phyloP scores from a whole-genome alignment of 2,888 invertebrate species.

The Timandra comae region DNA sequence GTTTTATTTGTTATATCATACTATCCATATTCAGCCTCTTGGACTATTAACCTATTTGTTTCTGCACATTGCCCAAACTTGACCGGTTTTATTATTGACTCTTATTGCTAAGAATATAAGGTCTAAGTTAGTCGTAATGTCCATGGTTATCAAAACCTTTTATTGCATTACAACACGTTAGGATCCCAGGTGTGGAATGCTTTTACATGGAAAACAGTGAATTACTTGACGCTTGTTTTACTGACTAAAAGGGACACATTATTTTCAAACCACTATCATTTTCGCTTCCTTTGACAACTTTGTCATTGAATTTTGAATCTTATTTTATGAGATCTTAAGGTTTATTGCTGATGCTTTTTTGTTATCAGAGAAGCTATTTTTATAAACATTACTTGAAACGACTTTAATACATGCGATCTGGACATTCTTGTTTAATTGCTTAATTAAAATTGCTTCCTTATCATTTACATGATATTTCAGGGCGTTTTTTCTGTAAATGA shows the following conservation, averaged over 20 bases:
- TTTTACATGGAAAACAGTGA: conserved; percentile 58
- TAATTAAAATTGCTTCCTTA: conserved; percentile 48
- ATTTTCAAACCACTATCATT: conserved; percentile 28
- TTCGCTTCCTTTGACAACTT: no score
- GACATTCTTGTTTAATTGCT: conserved; percentile 49
- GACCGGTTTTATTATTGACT: conserved; percentile 18
- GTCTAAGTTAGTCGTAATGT: conserved; percentile 14
- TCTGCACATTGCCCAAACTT: conserved; percentile 22
- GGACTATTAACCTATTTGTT: conserved; percentile 61
- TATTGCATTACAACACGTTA: conserved; percentile 67
- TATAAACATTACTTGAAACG: conserved; percentile 36
- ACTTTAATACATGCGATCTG: conserved; percentile 47
- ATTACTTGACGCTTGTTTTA: conserved; percentile 56
- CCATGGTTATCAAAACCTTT: conserved; percentile 38
- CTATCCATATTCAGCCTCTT: conserved; percentile 59
- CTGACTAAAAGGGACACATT: conserved; percentile 43
- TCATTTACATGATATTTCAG: conserved; percentile 28
- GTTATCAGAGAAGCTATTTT: conserved; percentile 24
- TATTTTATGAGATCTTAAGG: conserved; percentile 4
- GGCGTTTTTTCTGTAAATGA: conserved; percentile 6
- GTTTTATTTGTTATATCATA: conserved; percentile 42
- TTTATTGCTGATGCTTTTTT: not conserved
- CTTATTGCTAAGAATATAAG: conserved; percentile 23
- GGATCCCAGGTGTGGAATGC: conserved; percentile 67
- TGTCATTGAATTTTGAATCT: conserved; percentile 10